A percentile compares a stretch with the other conserved stretches of the same genome.
Evolutionary conservation across 2,113 vertebrate genomes (phyloP).

Genomic region (Hippocampus abdominalis): DNA sequence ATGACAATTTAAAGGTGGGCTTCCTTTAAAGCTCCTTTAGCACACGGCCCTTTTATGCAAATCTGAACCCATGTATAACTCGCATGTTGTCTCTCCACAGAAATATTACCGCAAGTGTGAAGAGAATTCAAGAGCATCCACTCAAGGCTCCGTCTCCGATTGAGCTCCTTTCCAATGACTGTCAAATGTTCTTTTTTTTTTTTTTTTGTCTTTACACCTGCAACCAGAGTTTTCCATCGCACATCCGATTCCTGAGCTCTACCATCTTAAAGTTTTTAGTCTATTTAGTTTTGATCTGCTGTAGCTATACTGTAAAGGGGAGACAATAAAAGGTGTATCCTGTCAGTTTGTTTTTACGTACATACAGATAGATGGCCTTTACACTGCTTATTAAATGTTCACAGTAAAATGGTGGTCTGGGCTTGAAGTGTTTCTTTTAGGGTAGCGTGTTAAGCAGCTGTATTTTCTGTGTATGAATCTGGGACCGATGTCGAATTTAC

Average conservation of each 20-base stretch:
- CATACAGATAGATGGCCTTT: not conserved
- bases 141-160: conserved; percentile 16
- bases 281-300: not conserved
- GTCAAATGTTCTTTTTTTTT: not conserved
- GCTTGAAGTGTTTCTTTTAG: not conserved
- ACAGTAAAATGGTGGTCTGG: not conserved
- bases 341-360: not conserved
- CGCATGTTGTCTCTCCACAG: conserved; percentile 26
- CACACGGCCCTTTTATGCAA: not conserved
- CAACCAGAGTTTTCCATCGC: not conserved
- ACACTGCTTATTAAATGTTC: not conserved
- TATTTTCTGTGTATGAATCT: not conserved
- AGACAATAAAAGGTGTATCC: not conserved
- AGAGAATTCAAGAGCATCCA: not conserved
- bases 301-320: not conserved
- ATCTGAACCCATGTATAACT: not conserved
- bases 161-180: conserved; percentile 10
- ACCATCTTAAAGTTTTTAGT: not conserved
- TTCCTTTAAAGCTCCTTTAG: not conserved
- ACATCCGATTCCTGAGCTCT: not conserved
- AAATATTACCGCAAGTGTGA: conserved; percentile 52
- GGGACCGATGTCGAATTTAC: no score
- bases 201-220: not conserved
- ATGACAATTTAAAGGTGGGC: conserved; percentile 49
- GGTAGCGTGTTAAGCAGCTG: no score